A percentile compares a stretch with the other conserved stretches of the same genome.
phyloP scores from a whole-genome alignment of 1,140 invertebrate genomes.

The Drosophila lacertosa region DNA sequence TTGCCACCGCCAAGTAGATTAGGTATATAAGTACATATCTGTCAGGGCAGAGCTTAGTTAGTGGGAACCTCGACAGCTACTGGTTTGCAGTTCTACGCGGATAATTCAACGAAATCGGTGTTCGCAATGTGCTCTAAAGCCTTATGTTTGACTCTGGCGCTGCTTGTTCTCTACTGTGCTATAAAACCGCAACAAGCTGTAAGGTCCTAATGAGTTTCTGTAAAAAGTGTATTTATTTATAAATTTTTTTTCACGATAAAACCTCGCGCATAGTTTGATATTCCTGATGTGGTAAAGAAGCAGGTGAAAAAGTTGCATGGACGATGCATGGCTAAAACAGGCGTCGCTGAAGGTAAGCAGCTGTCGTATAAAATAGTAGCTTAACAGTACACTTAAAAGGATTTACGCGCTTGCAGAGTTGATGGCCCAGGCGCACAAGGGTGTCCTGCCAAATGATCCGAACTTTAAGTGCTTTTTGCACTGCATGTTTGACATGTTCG shows the following conservation, averaged over 20 bases:
- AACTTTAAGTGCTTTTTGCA: constrained; percentile 69
- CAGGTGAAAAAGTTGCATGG: constrained; percentile 62
- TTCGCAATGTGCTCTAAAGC: constrained; percentile 39
- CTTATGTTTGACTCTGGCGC: constrained; percentile 20
- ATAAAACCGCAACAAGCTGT: constrained; percentile 35
- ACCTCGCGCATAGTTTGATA: constrained; percentile 34
- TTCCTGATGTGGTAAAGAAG: constrained; percentile 51
- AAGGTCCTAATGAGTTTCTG: constrained; percentile 7
- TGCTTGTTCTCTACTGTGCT: constrained; percentile 28
- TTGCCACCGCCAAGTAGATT: background rate
- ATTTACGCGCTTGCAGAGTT: constrained; percentile 15
- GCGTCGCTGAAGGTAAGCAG: constrained; percentile 52
- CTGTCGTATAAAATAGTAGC: background rate
- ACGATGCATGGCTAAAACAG: constrained; percentile 58
- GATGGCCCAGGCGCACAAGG: constrained; percentile 15
- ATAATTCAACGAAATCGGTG: background rate
- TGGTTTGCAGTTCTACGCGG: constrained; percentile 1
- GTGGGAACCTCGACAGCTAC: background rate
- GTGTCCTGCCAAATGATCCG: constrained; percentile 45
- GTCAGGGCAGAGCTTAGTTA: constrained; percentile 35
- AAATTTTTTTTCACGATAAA: background rate
- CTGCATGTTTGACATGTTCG: constrained; percentile 75
- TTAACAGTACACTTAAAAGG: background rate
- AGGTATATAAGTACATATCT: constrained; percentile 46
- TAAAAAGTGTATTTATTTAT: background rate